phyloP scores from a whole-genome alignment of 2,888 invertebrate genomes.

The Ethmia dodecea region DNA sequence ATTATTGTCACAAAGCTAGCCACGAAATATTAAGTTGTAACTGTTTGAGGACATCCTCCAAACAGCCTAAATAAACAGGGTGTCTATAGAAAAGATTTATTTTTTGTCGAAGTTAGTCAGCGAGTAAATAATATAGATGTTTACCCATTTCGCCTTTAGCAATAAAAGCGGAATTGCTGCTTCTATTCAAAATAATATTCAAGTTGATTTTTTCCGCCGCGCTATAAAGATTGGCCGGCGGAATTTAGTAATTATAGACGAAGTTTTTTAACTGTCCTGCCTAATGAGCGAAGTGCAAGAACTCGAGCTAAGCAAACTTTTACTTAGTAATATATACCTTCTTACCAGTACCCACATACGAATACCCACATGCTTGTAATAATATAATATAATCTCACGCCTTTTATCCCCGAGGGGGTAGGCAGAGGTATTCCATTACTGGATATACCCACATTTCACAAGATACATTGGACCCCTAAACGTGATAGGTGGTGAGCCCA shows the following conservation, averaged over 20 bases:
- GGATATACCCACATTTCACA: too few species aligned
- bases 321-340: too few species aligned
- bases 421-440: too few species aligned
- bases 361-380: too few species aligned
- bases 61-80: slow-evolving; percentile 9
- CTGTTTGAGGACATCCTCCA: slow-evolving; percentile 1
- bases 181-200: slow-evolving; percentile 37
- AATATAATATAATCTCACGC: too few species aligned
- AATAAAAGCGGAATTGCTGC: slow-evolving; percentile 31
- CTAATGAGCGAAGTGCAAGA: slow-evolving; percentile 44
- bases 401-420: too few species aligned
- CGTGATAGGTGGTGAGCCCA: too few species aligned
- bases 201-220: slow-evolving; percentile 35
- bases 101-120: slow-evolving; percentile 6
- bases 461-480: too few species aligned
- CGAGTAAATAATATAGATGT: slow-evolving; percentile 17
- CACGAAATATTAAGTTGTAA: slow-evolving; percentile 27
- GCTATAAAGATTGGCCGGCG: slow-evolving; percentile 38
- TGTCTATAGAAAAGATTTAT: slow-evolving; percentile 8
- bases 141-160: slow-evolving; percentile 22
- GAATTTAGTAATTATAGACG: slow-evolving; percentile 44
- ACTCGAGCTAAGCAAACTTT: too few species aligned
- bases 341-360: too few species aligned
- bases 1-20: slow-evolving; percentile 29
- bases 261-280: slow-evolving; percentile 40